Evolutionary conservation across 2,113 vertebrate genomes (phyloP), one percentile per base, ranked within the genome.

Genomic region (Lophius piscatorius): DNA sequence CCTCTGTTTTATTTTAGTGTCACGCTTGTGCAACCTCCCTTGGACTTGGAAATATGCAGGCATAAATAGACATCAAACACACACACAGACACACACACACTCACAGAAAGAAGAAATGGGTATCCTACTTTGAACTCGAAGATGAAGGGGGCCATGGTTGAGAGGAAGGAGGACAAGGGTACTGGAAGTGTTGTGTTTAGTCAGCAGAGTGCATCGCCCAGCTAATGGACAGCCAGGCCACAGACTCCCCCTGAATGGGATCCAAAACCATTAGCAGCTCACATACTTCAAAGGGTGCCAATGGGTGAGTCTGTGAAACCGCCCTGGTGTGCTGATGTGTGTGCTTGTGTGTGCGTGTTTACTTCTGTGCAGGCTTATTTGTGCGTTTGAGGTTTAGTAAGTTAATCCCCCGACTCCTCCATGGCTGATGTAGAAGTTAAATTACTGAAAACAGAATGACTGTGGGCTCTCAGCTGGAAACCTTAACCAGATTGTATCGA

Each of bases 231-330:
- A 63, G 70, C 59, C 73, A 50, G 63, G 57, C 63, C 80, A 52
- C 28, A 49, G 22, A 18, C 63, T 63, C 61, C 69, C 61, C 63
- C 70, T 62, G 78, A 78, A 84, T 62, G 55, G 74, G 59, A 66
- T 81, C 65, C 63, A 70, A 71, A 75, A 51, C 69, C 83, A 85
- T 86, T 82, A 87, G 70, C 76, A 71, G 59, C 81, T 78, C 22
- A 13, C 51, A 66, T 60, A 82, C 78, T 82, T 82, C 35, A 74
- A 80, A 80, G 65, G 70, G 55, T 77, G 82, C 57, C 81, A 87
- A 85, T 85, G 78, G 66, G 67, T 48, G 58, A 83, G 55, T 47
- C 61, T 65, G 78, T 81, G 63, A 86, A 86, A 70, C 24, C 40
- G 24, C 20, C 55, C 61, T 64, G 14, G 62, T 51, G 39, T 26